Conservation (phyloP, 2,113 vertebrate species). For the Columba janthina region DNA sequence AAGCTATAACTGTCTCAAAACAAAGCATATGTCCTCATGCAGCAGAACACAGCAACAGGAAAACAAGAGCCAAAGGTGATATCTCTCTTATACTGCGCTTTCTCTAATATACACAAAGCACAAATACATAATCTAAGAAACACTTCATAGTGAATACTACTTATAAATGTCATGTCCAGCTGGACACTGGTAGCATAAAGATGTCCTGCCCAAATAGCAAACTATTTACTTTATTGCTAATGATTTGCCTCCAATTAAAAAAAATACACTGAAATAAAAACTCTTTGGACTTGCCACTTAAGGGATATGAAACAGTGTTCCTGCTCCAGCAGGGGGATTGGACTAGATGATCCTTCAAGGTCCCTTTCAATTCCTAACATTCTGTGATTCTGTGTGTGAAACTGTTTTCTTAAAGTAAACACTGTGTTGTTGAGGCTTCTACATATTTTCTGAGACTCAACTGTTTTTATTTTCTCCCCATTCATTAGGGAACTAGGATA, state of each 20-base stretch:
- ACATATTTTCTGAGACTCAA: background rate
- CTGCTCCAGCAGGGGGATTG: no score
- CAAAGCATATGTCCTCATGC: background rate
- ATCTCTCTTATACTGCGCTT: background rate
- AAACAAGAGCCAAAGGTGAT: background rate
- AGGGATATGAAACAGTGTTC: background rate
- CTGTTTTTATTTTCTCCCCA: background rate
- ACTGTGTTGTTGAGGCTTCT: background rate
- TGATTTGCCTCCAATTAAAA: background rate
- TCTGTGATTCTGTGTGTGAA: background rate
- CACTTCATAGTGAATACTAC: background rate
- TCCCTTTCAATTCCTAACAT: no score
- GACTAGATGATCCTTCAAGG: no score
- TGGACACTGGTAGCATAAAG: background rate
- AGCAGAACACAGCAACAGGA: background rate
- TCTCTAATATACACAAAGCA: background rate
- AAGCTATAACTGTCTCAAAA: no score
- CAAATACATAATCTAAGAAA: background rate
- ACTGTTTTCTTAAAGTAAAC: background rate
- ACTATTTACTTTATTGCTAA: background rate
- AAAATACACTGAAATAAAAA: background rate
- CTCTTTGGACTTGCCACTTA: background rate
- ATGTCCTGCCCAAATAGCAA: background rate
- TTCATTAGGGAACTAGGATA: background rate
- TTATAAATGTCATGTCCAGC: background rate